phyloP scores from a whole-genome alignment of 2,113 vertebrate species.

The Globicephala melas region DNA sequence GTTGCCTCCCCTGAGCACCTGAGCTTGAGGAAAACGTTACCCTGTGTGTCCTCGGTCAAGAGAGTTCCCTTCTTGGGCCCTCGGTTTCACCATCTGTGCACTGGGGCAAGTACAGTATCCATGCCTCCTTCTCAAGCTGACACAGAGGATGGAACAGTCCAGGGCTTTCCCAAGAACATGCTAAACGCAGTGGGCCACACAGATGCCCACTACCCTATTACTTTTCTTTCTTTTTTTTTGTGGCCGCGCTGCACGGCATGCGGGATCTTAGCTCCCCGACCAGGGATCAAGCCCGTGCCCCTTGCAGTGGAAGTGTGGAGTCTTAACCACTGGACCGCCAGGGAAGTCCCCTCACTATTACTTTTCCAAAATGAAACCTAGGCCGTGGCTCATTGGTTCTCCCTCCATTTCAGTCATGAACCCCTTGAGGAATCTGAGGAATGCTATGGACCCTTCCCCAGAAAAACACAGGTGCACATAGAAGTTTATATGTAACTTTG shows the following conservation, averaged over 20 bases:
- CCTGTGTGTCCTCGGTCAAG: not conserved
- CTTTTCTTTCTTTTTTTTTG: too few species aligned
- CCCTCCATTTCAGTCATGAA: not conserved
- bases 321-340: too few species aligned
- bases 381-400: not conserved
- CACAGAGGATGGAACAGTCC: not conserved
- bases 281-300: too few species aligned
- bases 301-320: too few species aligned
- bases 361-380: too few species aligned
- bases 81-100: not conserved
- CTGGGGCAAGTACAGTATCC: accelerated
- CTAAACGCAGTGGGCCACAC: accelerated
- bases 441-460: not conserved
- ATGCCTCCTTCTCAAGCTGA: not conserved
- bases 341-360: too few species aligned
- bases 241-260: too few species aligned
- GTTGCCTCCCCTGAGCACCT: not conserved
- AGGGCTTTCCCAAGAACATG: not conserved
- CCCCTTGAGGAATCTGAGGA: not conserved
- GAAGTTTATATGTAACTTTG: too few species aligned
- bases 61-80: not conserved
- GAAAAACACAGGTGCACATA: not conserved
- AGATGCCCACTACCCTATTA: accelerated
- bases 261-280: too few species aligned
- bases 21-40: not conserved